Conservation (phyloP, 2,888 invertebrate genomes). For the Drosophila tanythrix region DNA sequence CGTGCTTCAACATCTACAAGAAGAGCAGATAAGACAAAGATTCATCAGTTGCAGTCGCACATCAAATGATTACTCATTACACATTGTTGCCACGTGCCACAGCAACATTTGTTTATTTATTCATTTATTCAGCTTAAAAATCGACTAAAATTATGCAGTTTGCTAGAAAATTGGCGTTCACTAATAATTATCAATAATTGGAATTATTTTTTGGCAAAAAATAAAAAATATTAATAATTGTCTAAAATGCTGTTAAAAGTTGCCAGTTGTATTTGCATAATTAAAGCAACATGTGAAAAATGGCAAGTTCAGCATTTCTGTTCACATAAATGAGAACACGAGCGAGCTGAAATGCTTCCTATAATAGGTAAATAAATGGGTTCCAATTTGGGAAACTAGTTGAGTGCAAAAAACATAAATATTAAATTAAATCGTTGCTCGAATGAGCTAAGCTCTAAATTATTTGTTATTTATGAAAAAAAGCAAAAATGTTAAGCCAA, state of each 20-base stretch:
- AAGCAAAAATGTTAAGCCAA: neutral
- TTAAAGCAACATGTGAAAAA: neutral
- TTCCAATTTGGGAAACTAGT: neutral
- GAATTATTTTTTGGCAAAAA: neutral
- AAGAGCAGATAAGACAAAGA: neutral
- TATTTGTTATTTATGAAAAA: neutral
- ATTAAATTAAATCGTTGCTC: neutral
- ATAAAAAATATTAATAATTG: neutral
- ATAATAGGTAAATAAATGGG: neutral
- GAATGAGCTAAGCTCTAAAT: neutral
- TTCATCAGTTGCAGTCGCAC: neutral
- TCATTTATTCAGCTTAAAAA: neutral
- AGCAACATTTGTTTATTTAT: neutral
- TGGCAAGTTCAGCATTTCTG: neutral
- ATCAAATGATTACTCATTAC: neutral
- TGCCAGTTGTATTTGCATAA: neutral
- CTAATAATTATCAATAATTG: neutral
- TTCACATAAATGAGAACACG: neutral
- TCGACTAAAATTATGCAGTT: neutral
- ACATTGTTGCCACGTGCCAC: neutral
- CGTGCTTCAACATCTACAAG: constrained; percentile 93
- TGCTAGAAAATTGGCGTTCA: neutral
- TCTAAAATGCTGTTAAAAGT: neutral
- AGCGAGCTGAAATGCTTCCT: neutral
- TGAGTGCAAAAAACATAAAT: no score